These are phyloP conservation scores for Chlorops oryzae DNA, from an alignment of 1,140 invertebrate genomes.

Conservation along the genomic window DNA sequence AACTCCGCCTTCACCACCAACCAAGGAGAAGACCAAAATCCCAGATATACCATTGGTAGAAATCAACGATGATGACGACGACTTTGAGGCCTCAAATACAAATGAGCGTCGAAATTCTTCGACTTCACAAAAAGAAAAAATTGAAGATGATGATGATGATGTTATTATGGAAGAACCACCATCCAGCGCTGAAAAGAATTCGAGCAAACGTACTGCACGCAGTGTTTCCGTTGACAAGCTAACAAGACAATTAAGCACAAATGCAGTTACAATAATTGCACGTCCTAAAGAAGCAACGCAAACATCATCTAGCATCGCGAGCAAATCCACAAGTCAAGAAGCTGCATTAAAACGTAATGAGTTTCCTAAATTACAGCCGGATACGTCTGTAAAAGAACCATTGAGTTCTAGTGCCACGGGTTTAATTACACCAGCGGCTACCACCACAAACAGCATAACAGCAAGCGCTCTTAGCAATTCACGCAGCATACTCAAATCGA, in stretches of 20 bases:
- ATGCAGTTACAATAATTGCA: slow-evolving; percentile 41
- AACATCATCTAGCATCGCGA: too few relatives aligned
- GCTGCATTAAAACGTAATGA: too few relatives aligned
- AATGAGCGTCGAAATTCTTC: too few relatives aligned
- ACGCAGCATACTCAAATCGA: slow-evolving; percentile 39
- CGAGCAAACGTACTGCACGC: neutral
- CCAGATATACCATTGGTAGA: slow-evolving; percentile 7
- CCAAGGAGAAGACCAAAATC: slow-evolving; percentile 13
- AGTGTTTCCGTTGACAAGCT: slow-evolving; percentile 36
- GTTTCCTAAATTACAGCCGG: too few relatives aligned
- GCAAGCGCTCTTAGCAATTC: slow-evolving; percentile 25
- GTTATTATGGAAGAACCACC: neutral
- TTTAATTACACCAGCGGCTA: slow-evolving; percentile 3
- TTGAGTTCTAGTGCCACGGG: neutral
- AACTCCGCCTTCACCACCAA: slow-evolving; percentile 13
- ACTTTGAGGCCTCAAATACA: slow-evolving; percentile 4
- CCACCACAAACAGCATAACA: neutral
- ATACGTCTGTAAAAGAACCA: too few relatives aligned
- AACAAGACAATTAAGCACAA: slow-evolving; percentile 40
- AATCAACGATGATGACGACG: slow-evolving; percentile 26
- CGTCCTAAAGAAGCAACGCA: slow-evolving; percentile 31
- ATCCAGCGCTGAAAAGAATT: neutral
- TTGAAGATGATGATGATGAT: neutral
- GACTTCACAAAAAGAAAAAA: too few relatives aligned
- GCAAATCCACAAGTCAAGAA: too few relatives aligned